Conservation (phyloP, 1,140 invertebrate genomes). For the Bilobella aurantiaca region DNA sequence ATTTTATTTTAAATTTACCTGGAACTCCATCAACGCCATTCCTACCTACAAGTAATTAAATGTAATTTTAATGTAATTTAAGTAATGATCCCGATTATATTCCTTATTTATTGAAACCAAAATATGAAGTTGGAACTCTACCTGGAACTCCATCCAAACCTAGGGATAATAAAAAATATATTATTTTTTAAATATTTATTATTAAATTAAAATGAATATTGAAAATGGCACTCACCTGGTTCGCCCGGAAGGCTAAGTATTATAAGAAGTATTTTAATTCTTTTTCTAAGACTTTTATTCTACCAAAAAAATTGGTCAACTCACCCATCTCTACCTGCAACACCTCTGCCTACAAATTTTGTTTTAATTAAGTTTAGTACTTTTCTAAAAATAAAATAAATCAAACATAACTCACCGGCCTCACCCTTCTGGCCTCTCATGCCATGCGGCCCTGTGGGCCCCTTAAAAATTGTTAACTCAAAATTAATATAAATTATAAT, state of each 20-base stretch:
- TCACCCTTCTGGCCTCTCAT: conserved; percentile 43
- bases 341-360: background rate
- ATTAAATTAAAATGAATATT: background rate
- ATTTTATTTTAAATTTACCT: no score
- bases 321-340: conserved; percentile 4
- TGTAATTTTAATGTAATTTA: background rate
- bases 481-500: no score
- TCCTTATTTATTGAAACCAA: no score
- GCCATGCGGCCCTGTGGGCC: conserved; percentile 36
- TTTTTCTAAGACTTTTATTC: background rate
- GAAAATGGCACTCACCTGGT: background rate
- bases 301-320: background rate
- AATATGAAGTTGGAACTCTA: no score
- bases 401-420: conserved; percentile 35
- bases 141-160: conserved; percentile 26
- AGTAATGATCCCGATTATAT: background rate
- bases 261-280: background rate
- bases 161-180: background rate
- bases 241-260: background rate
- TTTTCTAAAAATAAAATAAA: background rate
- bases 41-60: conserved; percentile 49
- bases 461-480: no score
- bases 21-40: conserved; percentile 37
- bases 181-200: background rate
- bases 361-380: background rate